Conservation (phyloP, 2,797 vertebrate species). For the Danio albolineatus region DNA sequence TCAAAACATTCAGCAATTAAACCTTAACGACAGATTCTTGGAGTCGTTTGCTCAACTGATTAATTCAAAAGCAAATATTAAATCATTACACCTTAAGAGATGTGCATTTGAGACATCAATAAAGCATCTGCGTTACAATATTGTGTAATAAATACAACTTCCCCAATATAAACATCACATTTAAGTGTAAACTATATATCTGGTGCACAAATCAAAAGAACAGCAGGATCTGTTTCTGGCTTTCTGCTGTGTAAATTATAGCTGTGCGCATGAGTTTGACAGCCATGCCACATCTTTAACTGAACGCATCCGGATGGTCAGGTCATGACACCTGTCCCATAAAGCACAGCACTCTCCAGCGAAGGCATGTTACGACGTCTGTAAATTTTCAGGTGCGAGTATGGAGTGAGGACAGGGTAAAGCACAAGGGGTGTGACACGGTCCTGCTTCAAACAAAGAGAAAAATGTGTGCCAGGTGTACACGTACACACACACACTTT, state of each 20-base stretch:
- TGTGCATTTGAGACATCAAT: too few relatives aligned
- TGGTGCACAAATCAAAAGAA: background rate
- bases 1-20: background rate
- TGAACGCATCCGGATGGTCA: slow-evolving; percentile 43
- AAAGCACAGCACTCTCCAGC: slow-evolving; percentile 47
- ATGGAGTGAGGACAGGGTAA: slow-evolving; percentile 6
- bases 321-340: slow-evolving; percentile 53
- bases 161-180: too few relatives aligned
- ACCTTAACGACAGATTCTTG: background rate
- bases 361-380: slow-evolving; percentile 45
- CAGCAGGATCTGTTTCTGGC: slow-evolving; percentile 6
- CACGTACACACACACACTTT: background rate
- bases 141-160: background rate
- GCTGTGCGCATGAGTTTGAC: slow-evolving; percentile 7
- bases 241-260: slow-evolving; percentile 38
- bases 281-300: slow-evolving; percentile 43
- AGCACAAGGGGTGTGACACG: slow-evolving; percentile 21
- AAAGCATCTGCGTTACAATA: background rate
- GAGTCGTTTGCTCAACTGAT: background rate
- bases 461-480: slow-evolving; percentile 54
- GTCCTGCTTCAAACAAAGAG: slow-evolving; percentile 31
- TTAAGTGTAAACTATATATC: too few relatives aligned
- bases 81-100: background rate
- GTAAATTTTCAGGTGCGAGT: slow-evolving; percentile 43
- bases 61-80: background rate